Evolutionary conservation across 2,113 vertebrate species (phyloP).

Genomic region (Percopsis transmontana): DNA sequence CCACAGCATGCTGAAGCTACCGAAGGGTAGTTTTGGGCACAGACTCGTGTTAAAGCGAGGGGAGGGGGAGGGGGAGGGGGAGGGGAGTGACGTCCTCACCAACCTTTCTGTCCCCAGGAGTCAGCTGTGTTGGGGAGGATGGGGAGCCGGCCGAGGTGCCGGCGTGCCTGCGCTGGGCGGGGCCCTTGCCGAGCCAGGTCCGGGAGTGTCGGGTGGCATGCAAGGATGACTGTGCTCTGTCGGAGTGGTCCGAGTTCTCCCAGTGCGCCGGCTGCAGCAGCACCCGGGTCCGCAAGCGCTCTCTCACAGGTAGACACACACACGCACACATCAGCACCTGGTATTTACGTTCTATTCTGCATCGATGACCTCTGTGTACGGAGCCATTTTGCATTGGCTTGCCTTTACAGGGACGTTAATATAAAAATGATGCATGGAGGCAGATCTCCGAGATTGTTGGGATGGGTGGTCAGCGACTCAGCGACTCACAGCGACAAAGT

Average conservation of each 20-base stretch:
- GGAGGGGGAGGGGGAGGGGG: background rate
- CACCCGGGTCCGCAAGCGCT: conserved; percentile 78
- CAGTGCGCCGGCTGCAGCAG: conserved; percentile 84
- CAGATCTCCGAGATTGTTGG: no score
- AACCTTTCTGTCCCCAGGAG: conserved; percentile 71
- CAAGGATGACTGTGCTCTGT: conserved; percentile 91
- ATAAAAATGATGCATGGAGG: no score
- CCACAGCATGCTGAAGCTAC: conserved; percentile 2
- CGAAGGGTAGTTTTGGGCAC: no score
- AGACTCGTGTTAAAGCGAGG: no score
- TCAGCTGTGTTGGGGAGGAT: conserved; percentile 82
- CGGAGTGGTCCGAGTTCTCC: conserved; percentile 90
- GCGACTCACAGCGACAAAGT: no score
- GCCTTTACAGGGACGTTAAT: no score
- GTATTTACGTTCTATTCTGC: no score
- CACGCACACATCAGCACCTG: background rate
- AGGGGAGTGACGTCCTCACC: conserved; percentile 3
- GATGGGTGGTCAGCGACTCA: no score
- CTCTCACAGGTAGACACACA: conserved; percentile 83
- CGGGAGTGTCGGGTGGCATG: conserved; percentile 85
- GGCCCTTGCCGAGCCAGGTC: conserved; percentile 79
- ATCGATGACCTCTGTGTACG: no score
- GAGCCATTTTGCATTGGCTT: no score
- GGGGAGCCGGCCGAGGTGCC: conserved; percentile 72
- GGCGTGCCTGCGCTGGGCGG: conserved; percentile 84